These are phyloP conservation scores for Scalopus aquaticus DNA, from an alignment of 2,113 vertebrate species.

Conservation along the genomic window DNA sequence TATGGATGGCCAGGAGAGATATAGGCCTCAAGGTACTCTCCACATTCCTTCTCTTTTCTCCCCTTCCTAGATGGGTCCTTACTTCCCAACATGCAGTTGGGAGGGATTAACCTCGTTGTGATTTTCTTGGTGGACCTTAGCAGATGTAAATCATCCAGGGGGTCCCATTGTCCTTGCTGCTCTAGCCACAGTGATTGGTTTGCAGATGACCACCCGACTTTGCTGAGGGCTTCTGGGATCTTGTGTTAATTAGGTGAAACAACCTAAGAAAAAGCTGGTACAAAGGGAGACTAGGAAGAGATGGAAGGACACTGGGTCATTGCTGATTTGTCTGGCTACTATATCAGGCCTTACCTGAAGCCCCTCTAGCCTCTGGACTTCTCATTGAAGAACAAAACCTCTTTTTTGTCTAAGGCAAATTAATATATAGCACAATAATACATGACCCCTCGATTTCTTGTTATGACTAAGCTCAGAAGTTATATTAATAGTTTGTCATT, in stretches of 20 bases:
- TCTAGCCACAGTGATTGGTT: not conserved
- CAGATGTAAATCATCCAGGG: not conserved
- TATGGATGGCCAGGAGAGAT: not conserved
- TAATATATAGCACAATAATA: not conserved
- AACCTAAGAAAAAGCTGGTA: not conserved
- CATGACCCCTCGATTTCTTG: not conserved
- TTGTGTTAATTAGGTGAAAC: not conserved
- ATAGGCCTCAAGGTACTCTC: rapidly evolving
- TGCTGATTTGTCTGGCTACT: not conserved
- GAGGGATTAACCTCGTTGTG: not conserved
- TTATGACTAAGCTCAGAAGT: not conserved
- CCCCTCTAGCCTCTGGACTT: not conserved
- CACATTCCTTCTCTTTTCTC: too few species aligned
- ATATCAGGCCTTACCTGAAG: not conserved
- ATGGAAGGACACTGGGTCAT: not conserved
- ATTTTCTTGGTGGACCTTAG: not conserved
- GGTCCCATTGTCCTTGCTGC: not conserved
- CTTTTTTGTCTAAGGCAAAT: slow-evolving; percentile 23
- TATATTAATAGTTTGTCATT: not conserved
- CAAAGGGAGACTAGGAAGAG: not conserved
- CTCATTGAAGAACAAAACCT: not conserved
- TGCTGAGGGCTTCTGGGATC: not conserved
- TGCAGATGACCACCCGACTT: not conserved
- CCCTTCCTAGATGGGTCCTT: not conserved
- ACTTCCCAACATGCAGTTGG: not conserved